Evolutionary conservation across 1,140 invertebrate genomes (phyloP).

Genomic region (Hesperophylax magnus): DNA sequence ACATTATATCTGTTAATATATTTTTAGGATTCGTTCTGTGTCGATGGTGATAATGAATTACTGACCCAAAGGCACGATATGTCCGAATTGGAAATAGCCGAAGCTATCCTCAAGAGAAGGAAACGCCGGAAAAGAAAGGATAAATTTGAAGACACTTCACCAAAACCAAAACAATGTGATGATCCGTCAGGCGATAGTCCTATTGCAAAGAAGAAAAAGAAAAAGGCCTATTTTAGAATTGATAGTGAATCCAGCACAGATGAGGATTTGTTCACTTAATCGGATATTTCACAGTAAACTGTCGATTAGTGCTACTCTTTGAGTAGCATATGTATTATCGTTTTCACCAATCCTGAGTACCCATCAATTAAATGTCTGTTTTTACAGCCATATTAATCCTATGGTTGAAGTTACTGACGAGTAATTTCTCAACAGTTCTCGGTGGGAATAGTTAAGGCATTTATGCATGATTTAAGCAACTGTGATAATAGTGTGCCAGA

Average conservation of each 20-base stretch:
- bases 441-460: too few relatives aligned
- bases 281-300: too few relatives aligned
- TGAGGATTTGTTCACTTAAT: conserved; percentile 40
- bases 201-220: conserved; percentile 40
- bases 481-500: too few relatives aligned
- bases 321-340: too few relatives aligned
- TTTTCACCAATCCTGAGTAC: too few relatives aligned
- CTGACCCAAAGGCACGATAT: conserved; percentile 65
- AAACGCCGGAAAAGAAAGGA: conserved; percentile 58
- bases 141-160: conserved; percentile 4
- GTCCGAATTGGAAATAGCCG: conserved; percentile 66
- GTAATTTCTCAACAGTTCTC: too few relatives aligned
- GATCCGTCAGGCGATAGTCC: conserved; percentile 45
- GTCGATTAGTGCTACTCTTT: too few relatives aligned
- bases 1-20: not conserved
- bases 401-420: too few relatives aligned
- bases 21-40: conserved; percentile 68
- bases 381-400: too few relatives aligned
- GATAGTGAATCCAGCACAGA: conserved; percentile 51
- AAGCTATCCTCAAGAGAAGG: conserved; percentile 62
- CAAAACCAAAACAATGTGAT: not conserved
- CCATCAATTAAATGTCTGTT: too few relatives aligned
- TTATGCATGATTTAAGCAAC: too few relatives aligned
- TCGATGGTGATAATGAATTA: conserved; percentile 64
- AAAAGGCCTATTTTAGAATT: conserved; percentile 36